phyloP scores from a whole-genome alignment of 2,113 vertebrate genomes.

The Tympanuchus pallidicinctus region DNA sequence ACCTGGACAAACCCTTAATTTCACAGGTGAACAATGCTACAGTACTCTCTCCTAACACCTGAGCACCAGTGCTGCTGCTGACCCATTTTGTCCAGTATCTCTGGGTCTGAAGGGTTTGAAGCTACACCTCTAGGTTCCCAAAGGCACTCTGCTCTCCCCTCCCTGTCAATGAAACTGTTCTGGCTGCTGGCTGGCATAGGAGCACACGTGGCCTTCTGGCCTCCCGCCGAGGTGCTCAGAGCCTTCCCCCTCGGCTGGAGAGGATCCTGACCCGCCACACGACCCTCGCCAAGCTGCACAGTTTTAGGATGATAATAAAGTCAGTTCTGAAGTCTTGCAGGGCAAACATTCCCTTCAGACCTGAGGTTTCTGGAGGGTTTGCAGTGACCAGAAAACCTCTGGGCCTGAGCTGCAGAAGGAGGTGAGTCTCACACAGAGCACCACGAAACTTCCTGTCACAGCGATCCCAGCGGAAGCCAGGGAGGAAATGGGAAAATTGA shows the following conservation, averaged over 20 bases:
- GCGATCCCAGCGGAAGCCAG: neutral
- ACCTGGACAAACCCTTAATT: neutral
- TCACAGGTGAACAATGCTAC: neutral
- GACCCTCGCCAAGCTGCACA: neutral
- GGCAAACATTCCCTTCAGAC: neutral
- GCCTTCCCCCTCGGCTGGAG: neutral
- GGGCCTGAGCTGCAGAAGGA: neutral
- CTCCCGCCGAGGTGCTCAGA: neutral
- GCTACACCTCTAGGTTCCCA: neutral
- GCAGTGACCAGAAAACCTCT: neutral
- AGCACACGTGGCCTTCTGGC: neutral
- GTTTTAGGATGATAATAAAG: neutral
- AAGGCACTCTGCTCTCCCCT: neutral
- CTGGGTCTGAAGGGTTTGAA: neutral
- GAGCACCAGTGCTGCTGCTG: neutral
- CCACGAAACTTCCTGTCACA: neutral
- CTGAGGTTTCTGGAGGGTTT: neutral
- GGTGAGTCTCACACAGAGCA: neutral
- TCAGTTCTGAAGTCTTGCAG: neutral
- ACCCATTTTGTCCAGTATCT: neutral
- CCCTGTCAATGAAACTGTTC: neutral
- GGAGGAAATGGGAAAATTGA: slow-evolving; percentile 18
- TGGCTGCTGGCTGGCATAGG: neutral
- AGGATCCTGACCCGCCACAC: neutral
- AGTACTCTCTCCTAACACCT: neutral